Evolutionary conservation across 2,888 invertebrate genomes (phyloP), one percentile per base, ranked within the genome.

Genomic region (Notodonta dromedarius): DNA sequence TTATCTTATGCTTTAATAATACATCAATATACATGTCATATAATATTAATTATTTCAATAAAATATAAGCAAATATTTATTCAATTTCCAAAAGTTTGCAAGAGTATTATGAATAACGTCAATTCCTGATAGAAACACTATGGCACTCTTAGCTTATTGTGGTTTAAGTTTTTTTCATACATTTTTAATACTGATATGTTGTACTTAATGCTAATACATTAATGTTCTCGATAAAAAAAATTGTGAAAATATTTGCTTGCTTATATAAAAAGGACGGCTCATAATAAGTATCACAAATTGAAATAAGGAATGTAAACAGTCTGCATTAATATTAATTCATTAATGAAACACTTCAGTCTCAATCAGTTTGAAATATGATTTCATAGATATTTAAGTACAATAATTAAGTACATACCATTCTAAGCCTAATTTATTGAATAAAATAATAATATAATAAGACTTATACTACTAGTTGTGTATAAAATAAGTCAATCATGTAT

Each of bases 131-230:
- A 46, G 46, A 60, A 61, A 66, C 65, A 74, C 69, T 88, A 88
- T 88, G 88, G 88, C 88, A 88, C 88, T 76, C 71, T 76, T 71
- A 74, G 74, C 68, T 77, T 77, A 67, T 76, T 69, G 74, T 67
- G 71, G 61, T 67, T 72, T 75, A 66, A 69, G 71, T 52, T 52
- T 4, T 13, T 54, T 35, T 35, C 35, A 39, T 53, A 35, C 6
- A 14, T 70, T 77, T 69, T 64, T 87, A 88, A 89, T 89, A 89
- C 89, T 88, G 89, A 78, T 74, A 78, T 79, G 67, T 87, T 87
- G 82, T 84, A 84, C 86, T 85, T 84, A 80, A 74, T 73, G 59
- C 76, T 74, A n/a, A 69, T 72, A 68, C 61, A 59, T 67, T 62
- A 39, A 12, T 54, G 39, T 39, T 32, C 24, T 39, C 56, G 59